These are phyloP conservation scores for Cephalopholis sonnerati DNA, from an alignment of 2,113 vertebrate species.

Conservation along the genomic window DNA sequence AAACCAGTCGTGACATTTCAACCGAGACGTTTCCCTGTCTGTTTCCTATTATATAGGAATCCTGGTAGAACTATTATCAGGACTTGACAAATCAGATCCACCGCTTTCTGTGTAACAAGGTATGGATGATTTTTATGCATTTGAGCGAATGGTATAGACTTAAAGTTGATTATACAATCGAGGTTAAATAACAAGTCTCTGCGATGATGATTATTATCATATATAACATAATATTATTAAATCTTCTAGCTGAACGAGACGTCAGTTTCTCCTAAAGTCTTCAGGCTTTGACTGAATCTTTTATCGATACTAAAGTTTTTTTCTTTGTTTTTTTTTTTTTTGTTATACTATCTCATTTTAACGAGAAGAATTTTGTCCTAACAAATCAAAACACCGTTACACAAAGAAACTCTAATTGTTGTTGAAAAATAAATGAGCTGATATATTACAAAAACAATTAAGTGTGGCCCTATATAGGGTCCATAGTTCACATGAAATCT, in stretches of 20 bases:
- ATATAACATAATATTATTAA: not conserved
- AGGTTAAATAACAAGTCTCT: not conserved
- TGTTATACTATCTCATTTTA: too few species aligned
- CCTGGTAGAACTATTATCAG: rapidly evolving
- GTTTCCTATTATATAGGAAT: too few species aligned
- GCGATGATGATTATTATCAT: not conserved
- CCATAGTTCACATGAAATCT: too few species aligned
- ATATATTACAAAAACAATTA: too few species aligned
- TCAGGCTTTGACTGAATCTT: not conserved
- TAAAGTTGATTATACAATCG: not conserved
- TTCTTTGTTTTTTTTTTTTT: too few species aligned
- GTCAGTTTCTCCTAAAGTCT: not conserved
- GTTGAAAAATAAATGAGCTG: too few species aligned
- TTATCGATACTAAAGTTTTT: not conserved
- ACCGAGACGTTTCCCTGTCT: not conserved
- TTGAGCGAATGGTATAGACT: not conserved
- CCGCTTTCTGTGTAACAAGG: not conserved
- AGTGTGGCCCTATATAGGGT: too few species aligned
- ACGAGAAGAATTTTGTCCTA: not conserved
- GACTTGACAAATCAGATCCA: constrained; percentile 4
- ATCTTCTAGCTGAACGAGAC: not conserved
- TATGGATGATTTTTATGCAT: not conserved
- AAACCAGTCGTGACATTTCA: not conserved
- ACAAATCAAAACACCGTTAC: too few species aligned
- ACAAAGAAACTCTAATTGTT: too few species aligned